These are phyloP conservation scores for Drosophila suzukii DNA, from an alignment of 1,140 invertebrate genomes.

Conservation along the genomic window DNA sequence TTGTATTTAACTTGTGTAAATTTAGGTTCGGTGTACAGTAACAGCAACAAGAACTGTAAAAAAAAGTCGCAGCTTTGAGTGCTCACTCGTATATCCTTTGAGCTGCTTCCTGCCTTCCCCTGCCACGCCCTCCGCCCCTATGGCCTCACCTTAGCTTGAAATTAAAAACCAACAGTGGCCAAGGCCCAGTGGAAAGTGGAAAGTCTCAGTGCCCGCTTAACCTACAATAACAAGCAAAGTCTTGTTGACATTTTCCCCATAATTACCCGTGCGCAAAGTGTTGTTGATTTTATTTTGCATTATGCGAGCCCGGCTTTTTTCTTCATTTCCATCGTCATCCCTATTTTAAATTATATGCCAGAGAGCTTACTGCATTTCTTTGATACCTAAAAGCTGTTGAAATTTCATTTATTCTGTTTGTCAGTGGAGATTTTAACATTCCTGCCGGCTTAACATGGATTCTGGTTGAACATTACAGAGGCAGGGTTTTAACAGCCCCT, in stretches of 20 bases:
- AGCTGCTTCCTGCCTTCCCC: constrained; percentile 32
- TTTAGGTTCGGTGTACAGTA: constrained; percentile 14
- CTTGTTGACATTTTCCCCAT: constrained; percentile 81
- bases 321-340: constrained; percentile 20
- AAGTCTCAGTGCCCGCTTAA: constrained; percentile 69
- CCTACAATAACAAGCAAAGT: constrained; percentile 74
- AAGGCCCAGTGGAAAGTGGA: constrained; percentile 61
- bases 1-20: neutral
- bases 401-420: constrained; percentile 40
- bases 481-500: constrained; percentile 36
- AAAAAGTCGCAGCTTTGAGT: constrained; percentile 69
- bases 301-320: constrained; percentile 40
- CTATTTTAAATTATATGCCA: constrained; percentile 33
- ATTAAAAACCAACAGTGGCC: constrained; percentile 81
- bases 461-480: neutral
- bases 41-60: constrained; percentile 36
- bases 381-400: constrained; percentile 34
- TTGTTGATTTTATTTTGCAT: constrained; percentile 82
- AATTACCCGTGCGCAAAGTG: constrained; percentile 79
- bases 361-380: constrained; percentile 29
- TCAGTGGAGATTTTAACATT: constrained; percentile 6
- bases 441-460: neutral
- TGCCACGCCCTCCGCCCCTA: neutral
- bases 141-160: constrained; percentile 52
- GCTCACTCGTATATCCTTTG: constrained; percentile 78